Base-by-base conservation (phyloP, 1,140 invertebrate genomes). In the Trichonephila clavipes region DNA sequence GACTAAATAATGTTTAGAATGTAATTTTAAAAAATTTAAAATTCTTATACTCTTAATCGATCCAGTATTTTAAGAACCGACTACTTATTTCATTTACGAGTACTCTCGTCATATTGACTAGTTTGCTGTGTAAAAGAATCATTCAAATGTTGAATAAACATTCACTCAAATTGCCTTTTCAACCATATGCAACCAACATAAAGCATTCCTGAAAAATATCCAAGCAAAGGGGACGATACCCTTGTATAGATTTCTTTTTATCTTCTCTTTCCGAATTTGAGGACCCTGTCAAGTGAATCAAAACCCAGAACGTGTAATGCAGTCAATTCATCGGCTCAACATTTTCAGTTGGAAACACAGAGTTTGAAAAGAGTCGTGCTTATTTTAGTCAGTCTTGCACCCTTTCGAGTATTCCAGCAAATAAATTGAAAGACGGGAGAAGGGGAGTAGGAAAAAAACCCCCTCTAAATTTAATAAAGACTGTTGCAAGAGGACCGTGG, bases 401-500 rank as follows among this genome's bases (percentile, higher is more conserved):
- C 91, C 91, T 92, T 92, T 92, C 77, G 83, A 92, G 91, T 92
- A 92, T 92, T 86, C 91, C 62, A 59, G 91, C 91, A 92, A 92
- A 92, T 87, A 92, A 86, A 87, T 51, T 61, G 64, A 85, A 83
- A 40, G n/a, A 34, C 62, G 34, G 90, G 16, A 28, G n/a, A 16
- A 81, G 40, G 21, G 58, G 28, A 83, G 14, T 4, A 28, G 19
- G 34, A 51, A 89, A 88, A 28, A 28, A 88, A 66, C 72, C 7
- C 7, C 28, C 28, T 61, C 91, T 21, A 92, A 92, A 92, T 87
- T 92, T 92, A 92, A 92, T 92, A 92, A 92, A 92, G 64, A 77
- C 59, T 87, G 77, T 62, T 61, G 77, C 72, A 44, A 85, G 44
- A 66, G 62, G 72, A 58, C 62, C 82, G 51, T 85, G 85, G 91